phyloP scores from a whole-genome alignment of 2,797 vertebrate genomes.

The Alcedo quadribrachys region DNA sequence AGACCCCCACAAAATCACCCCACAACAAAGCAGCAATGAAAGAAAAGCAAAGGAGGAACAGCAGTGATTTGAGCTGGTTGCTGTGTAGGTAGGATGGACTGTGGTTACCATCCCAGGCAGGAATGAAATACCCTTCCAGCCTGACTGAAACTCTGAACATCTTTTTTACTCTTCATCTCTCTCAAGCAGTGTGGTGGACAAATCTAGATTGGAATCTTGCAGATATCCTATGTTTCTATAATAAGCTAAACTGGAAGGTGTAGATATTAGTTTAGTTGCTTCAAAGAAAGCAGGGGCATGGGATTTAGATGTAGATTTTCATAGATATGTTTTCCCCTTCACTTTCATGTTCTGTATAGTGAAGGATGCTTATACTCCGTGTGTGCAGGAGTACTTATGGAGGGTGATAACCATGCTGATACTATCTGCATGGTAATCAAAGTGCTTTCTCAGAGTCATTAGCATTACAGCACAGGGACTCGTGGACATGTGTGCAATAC shows the following conservation, averaged over 20 bases:
- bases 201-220: background rate
- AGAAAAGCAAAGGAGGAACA: background rate
- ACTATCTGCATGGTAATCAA: background rate
- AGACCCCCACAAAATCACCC: background rate
- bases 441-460: background rate
- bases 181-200: background rate
- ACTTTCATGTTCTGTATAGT: background rate
- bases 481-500: rapidly evolving
- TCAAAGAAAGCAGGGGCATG: background rate
- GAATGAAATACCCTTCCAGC: background rate
- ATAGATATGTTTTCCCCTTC: background rate
- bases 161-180: background rate
- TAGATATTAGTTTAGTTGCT: background rate
- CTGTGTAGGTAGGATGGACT: background rate
- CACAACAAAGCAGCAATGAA: background rate
- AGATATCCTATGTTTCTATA: background rate
- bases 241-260: background rate
- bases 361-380: background rate
- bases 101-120: background rate
- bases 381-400: background rate
- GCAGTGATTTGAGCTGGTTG: background rate
- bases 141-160: background rate
- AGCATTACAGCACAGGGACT: background rate
- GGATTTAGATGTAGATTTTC: background rate
- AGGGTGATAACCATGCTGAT: background rate